Conservation (phyloP, 2,888 invertebrate genomes). For the Cosmopolites sordidus region DNA sequence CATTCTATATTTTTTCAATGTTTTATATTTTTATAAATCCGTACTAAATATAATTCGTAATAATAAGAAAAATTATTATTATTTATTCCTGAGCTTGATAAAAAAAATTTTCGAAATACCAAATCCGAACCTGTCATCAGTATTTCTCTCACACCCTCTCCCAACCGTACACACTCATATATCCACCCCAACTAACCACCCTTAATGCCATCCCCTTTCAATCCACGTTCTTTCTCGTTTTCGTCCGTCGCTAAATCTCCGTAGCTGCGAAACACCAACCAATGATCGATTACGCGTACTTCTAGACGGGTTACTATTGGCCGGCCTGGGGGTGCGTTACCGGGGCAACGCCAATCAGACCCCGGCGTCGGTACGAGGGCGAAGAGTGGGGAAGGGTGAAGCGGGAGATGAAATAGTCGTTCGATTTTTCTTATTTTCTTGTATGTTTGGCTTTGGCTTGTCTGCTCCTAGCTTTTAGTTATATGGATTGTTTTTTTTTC, state of each 20-base stretch:
- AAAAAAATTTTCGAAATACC: no score
- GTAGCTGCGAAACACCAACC: not conserved
- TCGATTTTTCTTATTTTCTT: conserved; percentile 46
- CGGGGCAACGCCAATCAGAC: conserved; percentile 49
- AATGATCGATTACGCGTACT: conserved; percentile 37
- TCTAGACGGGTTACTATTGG: conserved; percentile 42
- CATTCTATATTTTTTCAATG: no score
- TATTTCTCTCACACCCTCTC: conserved; percentile 6
- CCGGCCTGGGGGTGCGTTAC: conserved; percentile 38
- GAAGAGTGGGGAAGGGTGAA: conserved; percentile 39
- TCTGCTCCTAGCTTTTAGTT: conserved; percentile 24
- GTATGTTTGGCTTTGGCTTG: conserved; percentile 9
- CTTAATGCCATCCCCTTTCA: conserved; percentile 2
- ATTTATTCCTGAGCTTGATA: no score
- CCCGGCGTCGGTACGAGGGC: not conserved
- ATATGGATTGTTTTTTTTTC: conserved; percentile 20
- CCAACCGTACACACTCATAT: conserved; percentile 8
- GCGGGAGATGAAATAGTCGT: conserved; percentile 43
- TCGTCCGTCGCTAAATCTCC: not conserved
- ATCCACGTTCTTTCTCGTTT: conserved; percentile 10
- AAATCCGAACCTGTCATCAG: conserved; percentile 14
- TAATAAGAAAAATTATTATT: no score
- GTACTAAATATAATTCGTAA: no score
- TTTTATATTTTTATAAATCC: no score
- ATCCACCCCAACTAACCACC: conserved; percentile 19